phyloP scores from a whole-genome alignment of 2,797 vertebrate genomes.

The Gambelia wislizenii region DNA sequence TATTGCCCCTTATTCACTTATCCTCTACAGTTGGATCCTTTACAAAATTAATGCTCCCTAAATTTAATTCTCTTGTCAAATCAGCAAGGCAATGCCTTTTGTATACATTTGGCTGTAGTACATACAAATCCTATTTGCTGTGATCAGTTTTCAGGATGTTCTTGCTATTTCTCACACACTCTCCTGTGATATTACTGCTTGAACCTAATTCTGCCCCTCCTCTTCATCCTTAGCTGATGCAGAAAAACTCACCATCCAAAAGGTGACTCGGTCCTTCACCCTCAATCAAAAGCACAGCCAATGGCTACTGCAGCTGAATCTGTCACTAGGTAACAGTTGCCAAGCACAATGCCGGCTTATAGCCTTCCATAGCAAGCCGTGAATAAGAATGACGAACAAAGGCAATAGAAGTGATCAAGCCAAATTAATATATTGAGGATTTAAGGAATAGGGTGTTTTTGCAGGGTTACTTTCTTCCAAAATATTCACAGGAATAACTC shows the following conservation, averaged over 20 bases:
- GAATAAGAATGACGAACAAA: conserved; percentile 83
- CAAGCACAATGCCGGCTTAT: conserved; percentile 84
- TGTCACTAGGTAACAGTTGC: conserved; percentile 91
- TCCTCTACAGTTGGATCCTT: conserved; percentile 54
- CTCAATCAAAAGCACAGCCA: conserved; percentile 80
- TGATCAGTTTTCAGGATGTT: conserved; percentile 85
- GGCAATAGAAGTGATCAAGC: conserved; percentile 74
- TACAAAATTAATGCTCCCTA: conserved; percentile 37
- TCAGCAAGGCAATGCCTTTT: conserved; percentile 68
- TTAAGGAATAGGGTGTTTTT: conserved; percentile 31
- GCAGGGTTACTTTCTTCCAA: conserved; percentile 30
- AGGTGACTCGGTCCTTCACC: conserved; percentile 77
- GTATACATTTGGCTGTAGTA: conserved; percentile 66
- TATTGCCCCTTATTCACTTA: conserved; percentile 57
- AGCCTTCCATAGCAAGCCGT: conserved; percentile 79
- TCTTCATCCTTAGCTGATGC: conserved; percentile 79
- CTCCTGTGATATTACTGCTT: conserved; percentile 74
- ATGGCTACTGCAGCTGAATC: conserved; percentile 83
- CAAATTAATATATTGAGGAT: conserved; percentile 42
- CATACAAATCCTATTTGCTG: conserved; percentile 61
- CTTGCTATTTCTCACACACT: conserved; percentile 80
- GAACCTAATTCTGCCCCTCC: conserved; percentile 87
- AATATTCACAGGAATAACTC: conserved; percentile 32
- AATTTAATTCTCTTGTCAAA: conserved; percentile 54
- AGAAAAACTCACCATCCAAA: conserved; percentile 79